Conservation (phyloP, 37 sponge, comb jelly and placozoan species). For the Agelas oroides region DNA sequence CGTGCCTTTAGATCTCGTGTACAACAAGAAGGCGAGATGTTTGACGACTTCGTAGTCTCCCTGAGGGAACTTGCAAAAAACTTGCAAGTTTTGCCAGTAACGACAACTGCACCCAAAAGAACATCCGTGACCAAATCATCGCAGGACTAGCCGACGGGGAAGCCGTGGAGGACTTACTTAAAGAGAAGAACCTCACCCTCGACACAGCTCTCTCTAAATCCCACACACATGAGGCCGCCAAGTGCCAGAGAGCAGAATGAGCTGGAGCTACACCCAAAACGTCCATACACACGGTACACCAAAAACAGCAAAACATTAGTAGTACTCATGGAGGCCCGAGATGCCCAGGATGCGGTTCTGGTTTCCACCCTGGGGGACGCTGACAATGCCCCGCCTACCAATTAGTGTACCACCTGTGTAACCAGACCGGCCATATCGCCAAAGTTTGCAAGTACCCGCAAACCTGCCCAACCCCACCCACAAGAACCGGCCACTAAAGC, state of each 20-base stretch:
- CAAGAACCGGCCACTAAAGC: no score
- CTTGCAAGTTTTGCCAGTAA: slow-evolving; percentile 49
- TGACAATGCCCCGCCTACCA: slow-evolving; percentile 20
- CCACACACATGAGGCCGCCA: slow-evolving; percentile 28
- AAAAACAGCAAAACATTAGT: no score
- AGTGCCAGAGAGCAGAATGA: slow-evolving; percentile 17
- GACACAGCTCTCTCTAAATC: slow-evolving; percentile 20
- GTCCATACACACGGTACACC: not conserved
- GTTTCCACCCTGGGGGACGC: slow-evolving; percentile 24
- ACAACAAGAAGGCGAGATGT: slow-evolving; percentile 32
- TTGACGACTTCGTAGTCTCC: slow-evolving; percentile 38
- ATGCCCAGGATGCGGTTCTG: slow-evolving; percentile 37
- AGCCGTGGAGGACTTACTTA: slow-evolving; percentile 16
- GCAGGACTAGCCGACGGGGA: slow-evolving; percentile 30
- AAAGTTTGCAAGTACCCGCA: slow-evolving; percentile 8
- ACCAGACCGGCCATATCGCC: slow-evolving; percentile 34
- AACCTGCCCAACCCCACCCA: not conserved
- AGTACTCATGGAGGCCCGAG: no score
- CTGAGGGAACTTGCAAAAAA: slow-evolving; percentile 41
- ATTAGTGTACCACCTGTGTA: slow-evolving; percentile 21
- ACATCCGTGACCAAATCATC: slow-evolving; percentile 35
- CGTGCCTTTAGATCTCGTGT: not conserved
- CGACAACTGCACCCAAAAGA: slow-evolving; percentile 18
- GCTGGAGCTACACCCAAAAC: not conserved
- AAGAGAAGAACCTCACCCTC: slow-evolving; percentile 12